These are phyloP conservation scores for Aphaenogaster rudis DNA, from an alignment of 1,140 invertebrate species.

Conservation along the genomic window DNA sequence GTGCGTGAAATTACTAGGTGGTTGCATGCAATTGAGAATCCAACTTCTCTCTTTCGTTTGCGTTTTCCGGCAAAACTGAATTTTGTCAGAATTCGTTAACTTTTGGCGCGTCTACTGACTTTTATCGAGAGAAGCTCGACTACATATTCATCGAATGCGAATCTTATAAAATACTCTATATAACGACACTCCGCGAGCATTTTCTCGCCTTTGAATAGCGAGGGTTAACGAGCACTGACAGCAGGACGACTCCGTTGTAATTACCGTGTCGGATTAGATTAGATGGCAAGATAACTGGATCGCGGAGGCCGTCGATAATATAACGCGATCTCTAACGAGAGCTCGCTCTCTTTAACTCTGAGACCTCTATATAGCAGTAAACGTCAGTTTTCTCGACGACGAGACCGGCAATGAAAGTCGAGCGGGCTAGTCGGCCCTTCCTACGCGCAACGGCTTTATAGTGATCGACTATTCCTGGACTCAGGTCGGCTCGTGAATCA, in stretches of 20 bases:
- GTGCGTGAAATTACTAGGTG: background rate
- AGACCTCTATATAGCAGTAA: conserved; percentile 30
- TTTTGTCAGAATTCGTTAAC: background rate
- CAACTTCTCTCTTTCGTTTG: background rate
- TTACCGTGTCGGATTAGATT: conserved; percentile 51
- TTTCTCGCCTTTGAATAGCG: conserved; percentile 1
- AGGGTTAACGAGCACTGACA: conserved; percentile 22
- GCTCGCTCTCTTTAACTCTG: background rate
- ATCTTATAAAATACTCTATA: background rate
- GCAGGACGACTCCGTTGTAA: conserved; percentile 40
- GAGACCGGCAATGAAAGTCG: conserved; percentile 53
- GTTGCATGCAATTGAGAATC: background rate
- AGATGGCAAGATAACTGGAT: conserved; percentile 53
- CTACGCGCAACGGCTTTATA: conserved; percentile 40
- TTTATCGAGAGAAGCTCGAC: background rate
- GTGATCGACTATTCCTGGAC: conserved; percentile 60
- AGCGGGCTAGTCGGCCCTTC: conserved; percentile 37
- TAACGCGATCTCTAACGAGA: conserved; percentile 18
- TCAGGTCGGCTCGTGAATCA: conserved; percentile 50
- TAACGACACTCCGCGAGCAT: conserved; percentile 12
- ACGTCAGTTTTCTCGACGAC: conserved; percentile 49
- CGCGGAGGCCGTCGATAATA: conserved; percentile 38
- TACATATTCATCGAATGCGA: background rate
- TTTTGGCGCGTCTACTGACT: background rate
- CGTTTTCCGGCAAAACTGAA: background rate